These are phyloP conservation scores for Anomalospiza imberbis DNA, from an alignment of 2,797 vertebrate species.

Conservation along the genomic window DNA sequence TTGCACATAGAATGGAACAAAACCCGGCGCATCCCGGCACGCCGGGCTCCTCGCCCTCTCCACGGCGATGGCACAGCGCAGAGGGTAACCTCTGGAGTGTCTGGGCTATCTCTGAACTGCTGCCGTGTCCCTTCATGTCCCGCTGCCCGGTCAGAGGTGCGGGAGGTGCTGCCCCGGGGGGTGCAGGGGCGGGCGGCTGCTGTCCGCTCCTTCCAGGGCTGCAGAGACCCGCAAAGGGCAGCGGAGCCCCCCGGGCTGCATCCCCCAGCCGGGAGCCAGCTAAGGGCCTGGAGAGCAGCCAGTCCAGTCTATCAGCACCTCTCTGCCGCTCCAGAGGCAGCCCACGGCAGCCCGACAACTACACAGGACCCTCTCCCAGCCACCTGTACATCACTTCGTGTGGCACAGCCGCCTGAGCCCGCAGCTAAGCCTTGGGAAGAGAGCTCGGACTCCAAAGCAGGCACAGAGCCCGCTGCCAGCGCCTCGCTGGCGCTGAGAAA, in stretches of 20 bases:
- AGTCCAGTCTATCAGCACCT: accelerated
- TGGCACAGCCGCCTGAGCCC: not conserved
- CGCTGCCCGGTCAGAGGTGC: not conserved
- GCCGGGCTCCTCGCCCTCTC: not conserved
- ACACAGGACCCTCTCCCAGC: not conserved
- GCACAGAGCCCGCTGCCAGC: not conserved
- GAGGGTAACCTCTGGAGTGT: not conserved
- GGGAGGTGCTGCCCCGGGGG: not conserved
- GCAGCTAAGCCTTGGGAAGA: not conserved
- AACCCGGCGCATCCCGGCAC: not conserved
- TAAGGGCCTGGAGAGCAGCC: not conserved
- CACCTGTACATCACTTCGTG: not conserved
- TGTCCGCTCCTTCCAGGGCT: not conserved
- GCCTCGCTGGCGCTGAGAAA: not conserved
- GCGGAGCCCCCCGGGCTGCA: not conserved
- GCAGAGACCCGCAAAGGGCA: not conserved
- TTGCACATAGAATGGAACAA: accelerated
- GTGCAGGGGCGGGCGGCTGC: not conserved
- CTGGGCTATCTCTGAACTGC: not conserved
- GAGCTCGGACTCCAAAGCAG: not conserved
- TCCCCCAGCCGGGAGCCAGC: not conserved
- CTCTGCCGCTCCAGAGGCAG: not conserved
- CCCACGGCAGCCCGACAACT: not conserved
- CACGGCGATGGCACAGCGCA: not conserved
- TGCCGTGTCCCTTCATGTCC: no score